A percentile compares a stretch with the other conserved stretches of the same genome.
Conservation (phyloP, 1,140 invertebrate genomes). For the Heliconius melpomene region DNA sequence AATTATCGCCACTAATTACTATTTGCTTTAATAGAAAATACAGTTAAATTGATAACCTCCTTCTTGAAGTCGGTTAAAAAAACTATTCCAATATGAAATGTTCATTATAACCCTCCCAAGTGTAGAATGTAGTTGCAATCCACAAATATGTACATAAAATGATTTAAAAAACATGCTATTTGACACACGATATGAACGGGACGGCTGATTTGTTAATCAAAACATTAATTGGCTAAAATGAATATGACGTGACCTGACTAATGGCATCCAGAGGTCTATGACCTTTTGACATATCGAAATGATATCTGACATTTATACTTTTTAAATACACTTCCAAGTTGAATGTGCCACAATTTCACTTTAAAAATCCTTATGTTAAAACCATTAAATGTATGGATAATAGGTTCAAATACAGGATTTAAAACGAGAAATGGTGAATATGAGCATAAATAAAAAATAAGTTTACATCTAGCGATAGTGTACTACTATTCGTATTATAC, state of each 20-base stretch:
- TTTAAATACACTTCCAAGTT: conserved; percentile 1
- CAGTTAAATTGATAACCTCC: too few species aligned
- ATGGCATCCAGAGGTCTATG: conserved; percentile 25
- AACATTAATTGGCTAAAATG: conserved; percentile 31
- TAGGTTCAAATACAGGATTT: neutral
- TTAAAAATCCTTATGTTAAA: conserved; percentile 3
- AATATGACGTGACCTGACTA: conserved; percentile 34
- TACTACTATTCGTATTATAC: conserved; percentile 57
- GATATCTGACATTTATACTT: conserved; percentile 13
- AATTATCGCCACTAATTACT: neutral
- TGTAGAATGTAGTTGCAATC: conserved; percentile 18
- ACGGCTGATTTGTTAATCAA: conserved; percentile 34
- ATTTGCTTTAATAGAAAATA: too few species aligned
- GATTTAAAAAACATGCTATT: neutral
- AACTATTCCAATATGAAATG: neutral
- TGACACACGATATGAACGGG: conserved; percentile 39
- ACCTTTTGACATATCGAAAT: conserved; percentile 34
- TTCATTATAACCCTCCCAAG: conserved; percentile 15
- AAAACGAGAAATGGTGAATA: conserved; percentile 3
- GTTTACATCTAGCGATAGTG: conserved; percentile 56
- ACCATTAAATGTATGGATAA: neutral
- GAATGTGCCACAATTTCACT: conserved; percentile 1
- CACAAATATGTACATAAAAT: conserved; percentile 5
- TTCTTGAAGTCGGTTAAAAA: too few species aligned
- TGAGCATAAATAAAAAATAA: conserved; percentile 39